Conservation (phyloP, 2,888 invertebrate species). For the Campopleginae sp. region DNA sequence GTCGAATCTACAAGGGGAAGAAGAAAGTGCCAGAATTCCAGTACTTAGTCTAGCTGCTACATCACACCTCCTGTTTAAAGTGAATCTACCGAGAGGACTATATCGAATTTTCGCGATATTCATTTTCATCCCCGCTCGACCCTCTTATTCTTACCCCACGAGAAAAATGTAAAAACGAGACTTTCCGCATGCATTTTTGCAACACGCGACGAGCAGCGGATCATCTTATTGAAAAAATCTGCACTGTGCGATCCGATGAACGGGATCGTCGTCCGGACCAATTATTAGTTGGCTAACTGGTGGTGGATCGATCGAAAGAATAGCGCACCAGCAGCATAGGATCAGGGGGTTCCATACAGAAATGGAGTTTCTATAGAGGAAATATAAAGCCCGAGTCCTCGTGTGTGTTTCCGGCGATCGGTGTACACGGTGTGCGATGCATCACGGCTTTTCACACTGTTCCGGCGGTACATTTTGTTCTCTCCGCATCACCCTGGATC, state of each 20-base stretch:
- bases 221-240: conserved; percentile 13
- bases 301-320: conserved; percentile 77
- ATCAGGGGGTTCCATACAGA: conserved; percentile 78
- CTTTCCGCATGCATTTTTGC: neutral
- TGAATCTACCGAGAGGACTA: conserved; percentile 25
- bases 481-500: conserved; percentile 42
- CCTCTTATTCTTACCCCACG: neutral
- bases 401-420: conserved; percentile 51
- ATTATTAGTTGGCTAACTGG: conserved; percentile 82
- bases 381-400: conserved; percentile 75
- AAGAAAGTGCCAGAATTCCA: conserved; percentile 73
- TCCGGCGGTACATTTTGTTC: conserved; percentile 71
- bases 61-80: conserved; percentile 16
- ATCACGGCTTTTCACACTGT: conserved; percentile 75
- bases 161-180: too few species aligned
- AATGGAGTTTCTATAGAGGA: conserved; percentile 77
- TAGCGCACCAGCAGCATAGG: conserved; percentile 58
- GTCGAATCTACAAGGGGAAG: conserved; percentile 66
- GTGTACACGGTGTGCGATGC: conserved; percentile 59
- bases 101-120: conserved; percentile 17
- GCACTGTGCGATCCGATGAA: conserved; percentile 44
- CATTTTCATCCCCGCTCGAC: neutral
- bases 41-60: conserved; percentile 26
- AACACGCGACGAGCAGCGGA: neutral
- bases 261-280: conserved; percentile 78